Percentiles rank a stretch among this genome's conserved stretches.
Evolutionary conservation across 30 jellyfish, hydroid and myxozoan species (phyloP).

Genomic region (Nemopilema nomurai): DNA sequence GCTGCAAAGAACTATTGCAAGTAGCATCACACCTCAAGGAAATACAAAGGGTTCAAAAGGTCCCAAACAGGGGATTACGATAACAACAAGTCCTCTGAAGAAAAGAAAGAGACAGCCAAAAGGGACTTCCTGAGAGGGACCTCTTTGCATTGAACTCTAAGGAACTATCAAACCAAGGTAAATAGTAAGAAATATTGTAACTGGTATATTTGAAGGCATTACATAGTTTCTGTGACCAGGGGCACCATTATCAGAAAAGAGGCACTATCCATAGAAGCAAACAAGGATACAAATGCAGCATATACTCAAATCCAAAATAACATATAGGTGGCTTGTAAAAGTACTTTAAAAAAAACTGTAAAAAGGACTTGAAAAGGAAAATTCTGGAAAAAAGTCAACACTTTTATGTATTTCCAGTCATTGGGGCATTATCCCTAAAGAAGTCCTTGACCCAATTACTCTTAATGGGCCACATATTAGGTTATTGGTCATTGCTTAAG

Average conservation of each 20-base stretch:
- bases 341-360: not conserved
- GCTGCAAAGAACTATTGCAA: slow-evolving; percentile 46
- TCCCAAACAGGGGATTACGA: slow-evolving; percentile 22
- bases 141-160: not conserved
- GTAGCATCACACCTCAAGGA: slow-evolving; percentile 38
- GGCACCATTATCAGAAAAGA: not conserved
- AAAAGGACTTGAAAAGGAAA: not conserved
- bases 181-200: not conserved
- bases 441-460: not conserved
- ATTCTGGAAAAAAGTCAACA: not conserved
- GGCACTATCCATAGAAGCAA: not conserved
- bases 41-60: slow-evolving; percentile 48
- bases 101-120: slow-evolving; percentile 17
- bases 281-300: not conserved
- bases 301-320: not conserved
- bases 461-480: not conserved
- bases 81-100: slow-evolving; percentile 41
- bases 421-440: not conserved
- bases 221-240: not conserved
- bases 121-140: not conserved
- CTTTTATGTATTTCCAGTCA: not conserved
- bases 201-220: not conserved
- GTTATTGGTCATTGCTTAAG: not conserved
- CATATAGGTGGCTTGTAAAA: not conserved
- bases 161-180: not conserved